phyloP scores from a whole-genome alignment of 2,888 invertebrate species.

The Drosophila anomalata region DNA sequence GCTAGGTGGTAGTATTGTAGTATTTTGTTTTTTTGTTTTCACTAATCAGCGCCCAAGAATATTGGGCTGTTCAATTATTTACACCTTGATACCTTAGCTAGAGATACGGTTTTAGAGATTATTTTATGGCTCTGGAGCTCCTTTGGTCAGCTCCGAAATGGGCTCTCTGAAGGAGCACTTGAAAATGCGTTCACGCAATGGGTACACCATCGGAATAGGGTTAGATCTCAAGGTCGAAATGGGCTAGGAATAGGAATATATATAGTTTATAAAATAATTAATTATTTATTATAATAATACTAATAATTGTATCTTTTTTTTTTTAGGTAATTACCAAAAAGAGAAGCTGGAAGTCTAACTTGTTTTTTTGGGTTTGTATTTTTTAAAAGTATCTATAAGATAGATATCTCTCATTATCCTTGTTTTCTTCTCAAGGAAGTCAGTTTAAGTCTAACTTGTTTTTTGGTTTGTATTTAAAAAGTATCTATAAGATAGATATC shows the following conservation, averaged over 20 bases:
- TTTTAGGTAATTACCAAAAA: constrained; percentile 7
- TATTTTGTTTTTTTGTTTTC: constrained; percentile 6
- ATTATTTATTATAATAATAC: no score
- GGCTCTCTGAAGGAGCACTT: constrained; percentile 14
- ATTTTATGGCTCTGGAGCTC: constrained; percentile 28
- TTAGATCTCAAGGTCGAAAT: constrained; percentile 21
- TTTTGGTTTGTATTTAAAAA: no score
- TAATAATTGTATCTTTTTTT: neutral
- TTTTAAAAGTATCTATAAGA: no score
- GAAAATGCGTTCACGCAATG: constrained; percentile 37
- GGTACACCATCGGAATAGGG: constrained; percentile 2
- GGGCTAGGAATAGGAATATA: neutral
- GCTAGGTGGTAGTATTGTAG: constrained; percentile 8
- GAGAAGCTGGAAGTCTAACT: no score
- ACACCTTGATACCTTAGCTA: constrained; percentile 41
- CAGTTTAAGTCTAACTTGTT: constrained; percentile 1
- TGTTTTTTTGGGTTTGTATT: no score
- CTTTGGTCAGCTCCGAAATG: constrained; percentile 10
- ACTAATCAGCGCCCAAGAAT: constrained; percentile 32
- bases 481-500: no score
- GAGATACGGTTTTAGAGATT: constrained; percentile 35
- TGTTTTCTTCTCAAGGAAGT: constrained; percentile 20
- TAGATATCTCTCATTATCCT: neutral
- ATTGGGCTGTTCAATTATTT: constrained; percentile 51
- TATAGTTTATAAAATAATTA: no score